Conservation (phyloP, 2,113 vertebrate species). For the Oenanthe melanoleuca region DNA sequence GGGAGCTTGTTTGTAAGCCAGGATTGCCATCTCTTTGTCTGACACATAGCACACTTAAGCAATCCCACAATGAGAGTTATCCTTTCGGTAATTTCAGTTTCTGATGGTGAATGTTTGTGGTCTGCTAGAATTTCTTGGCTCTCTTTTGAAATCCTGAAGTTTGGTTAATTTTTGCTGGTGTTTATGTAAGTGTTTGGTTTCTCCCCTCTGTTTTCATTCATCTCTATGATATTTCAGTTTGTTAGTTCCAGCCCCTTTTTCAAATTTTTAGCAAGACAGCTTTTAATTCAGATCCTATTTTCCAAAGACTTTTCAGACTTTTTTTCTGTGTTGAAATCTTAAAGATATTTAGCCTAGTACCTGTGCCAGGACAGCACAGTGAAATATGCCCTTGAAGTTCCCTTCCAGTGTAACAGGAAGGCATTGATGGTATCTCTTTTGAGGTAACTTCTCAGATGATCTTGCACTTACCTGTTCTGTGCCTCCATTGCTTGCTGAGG, state of each 20-base stretch:
- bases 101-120: background rate
- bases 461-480: background rate
- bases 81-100: background rate
- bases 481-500: background rate
- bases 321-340: background rate
- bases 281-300: background rate
- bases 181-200: background rate
- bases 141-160: background rate
- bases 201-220: background rate
- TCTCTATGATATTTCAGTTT: background rate
- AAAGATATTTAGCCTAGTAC: background rate
- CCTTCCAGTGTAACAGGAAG: background rate
- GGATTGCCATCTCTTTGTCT: accelerated
- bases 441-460: background rate
- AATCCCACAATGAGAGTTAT: background rate
- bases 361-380: background rate
- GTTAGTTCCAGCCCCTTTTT: background rate
- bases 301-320: background rate
- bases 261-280: background rate
- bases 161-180: background rate
- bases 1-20: background rate
- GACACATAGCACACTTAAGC: background rate
- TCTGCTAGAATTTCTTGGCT: background rate
- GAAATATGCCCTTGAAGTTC: background rate
- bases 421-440: background rate